phyloP scores from a whole-genome alignment of 2,797 vertebrate genomes.

The Sebastes trivittatus region DNA sequence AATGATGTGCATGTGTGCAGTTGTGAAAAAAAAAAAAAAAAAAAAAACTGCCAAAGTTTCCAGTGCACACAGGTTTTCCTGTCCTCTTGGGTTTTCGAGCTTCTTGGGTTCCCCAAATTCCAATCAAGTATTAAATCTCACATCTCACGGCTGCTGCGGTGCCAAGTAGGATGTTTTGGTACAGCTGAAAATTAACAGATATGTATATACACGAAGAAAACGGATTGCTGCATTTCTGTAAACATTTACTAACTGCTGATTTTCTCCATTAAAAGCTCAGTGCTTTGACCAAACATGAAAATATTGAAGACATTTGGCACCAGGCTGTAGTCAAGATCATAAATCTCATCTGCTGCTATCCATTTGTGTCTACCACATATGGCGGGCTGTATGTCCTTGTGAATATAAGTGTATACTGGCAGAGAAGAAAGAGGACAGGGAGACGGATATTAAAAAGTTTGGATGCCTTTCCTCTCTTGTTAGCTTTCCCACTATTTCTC shows the following conservation, averaged over 20 bases:
- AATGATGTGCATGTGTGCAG: constrained; percentile 37
- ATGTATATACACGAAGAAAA: constrained; percentile 1
- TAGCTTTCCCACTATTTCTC: constrained; percentile 78
- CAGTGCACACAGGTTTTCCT: constrained; percentile 29
- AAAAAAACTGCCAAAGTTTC: neutral
- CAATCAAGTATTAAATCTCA: constrained; percentile 64
- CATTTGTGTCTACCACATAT: constrained; percentile 50
- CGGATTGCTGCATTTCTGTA: neutral
- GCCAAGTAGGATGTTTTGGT: constrained; percentile 58
- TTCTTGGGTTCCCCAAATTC: constrained; percentile 48
- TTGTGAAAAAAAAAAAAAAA: neutral
- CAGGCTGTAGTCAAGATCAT: constrained; percentile 9
- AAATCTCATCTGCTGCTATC: constrained; percentile 35
- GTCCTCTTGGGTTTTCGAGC: constrained; percentile 16
- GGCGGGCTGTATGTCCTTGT: constrained; percentile 35
- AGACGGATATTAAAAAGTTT: constrained; percentile 71
- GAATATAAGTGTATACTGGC: constrained; percentile 41
- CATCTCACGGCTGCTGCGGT: constrained; percentile 32
- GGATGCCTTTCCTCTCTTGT: constrained; percentile 52
- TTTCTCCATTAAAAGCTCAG: constrained; percentile 9
- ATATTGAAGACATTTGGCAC: constrained; percentile 30
- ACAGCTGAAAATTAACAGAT: constrained; percentile 29
- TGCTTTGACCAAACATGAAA: constrained; percentile 27
- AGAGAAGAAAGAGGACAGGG: constrained; percentile 44
- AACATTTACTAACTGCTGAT: constrained; percentile 14